Base-by-base conservation (phyloP, 1,140 invertebrate species). In the Drosophila watanabei region DNA sequence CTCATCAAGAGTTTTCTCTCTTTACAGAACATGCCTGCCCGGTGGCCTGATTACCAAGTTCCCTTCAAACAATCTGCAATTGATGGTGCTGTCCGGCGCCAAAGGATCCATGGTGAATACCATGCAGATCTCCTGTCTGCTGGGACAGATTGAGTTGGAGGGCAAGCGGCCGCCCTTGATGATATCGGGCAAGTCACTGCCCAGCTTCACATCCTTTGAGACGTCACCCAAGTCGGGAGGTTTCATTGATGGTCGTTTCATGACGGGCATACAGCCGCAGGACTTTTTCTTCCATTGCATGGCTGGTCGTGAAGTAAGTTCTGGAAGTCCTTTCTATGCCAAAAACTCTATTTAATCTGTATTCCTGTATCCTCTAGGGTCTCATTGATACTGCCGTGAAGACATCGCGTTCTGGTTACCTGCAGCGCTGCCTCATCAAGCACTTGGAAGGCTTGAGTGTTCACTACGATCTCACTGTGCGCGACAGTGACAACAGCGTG, bases 201-300 rank as follows among this genome's bases (percentile, higher is more conserved):
- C 99, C 1, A 98, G 98, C 84, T 99, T 99, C 93, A 94, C 95
- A n/a, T 95, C 96, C 0, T 99, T 98, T 88, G 98, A 99, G 88
- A 95, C 97, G 16, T 95, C 97, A 0, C 98, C 99, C 0, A 94
- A 97, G 91, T 97, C 99, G 32, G 99, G 99, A 45, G 99, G 99
- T 16, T 99, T 99, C 92, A 98, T 99, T 41, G 97, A 97, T 82
- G 97, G 98, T 5, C 94, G 99, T 33, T 99, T 99, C 89, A 96
- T 99, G 95, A 99, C 98, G 1, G 99, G 99, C 60, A 98, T 99
- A 75, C 96, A 97, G 88, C 98, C 98, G 1, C 98, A 99, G 94
- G 99, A 99, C 92, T 99, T 99, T 92, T 99, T 99, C 94, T 99
- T 99, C 94, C 99, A 99, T 95, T 99, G 99, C 93, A 99, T 99